Evolutionary conservation across 2,797 vertebrate genomes (phyloP).

Genomic region (Acanthurus tractus): DNA sequence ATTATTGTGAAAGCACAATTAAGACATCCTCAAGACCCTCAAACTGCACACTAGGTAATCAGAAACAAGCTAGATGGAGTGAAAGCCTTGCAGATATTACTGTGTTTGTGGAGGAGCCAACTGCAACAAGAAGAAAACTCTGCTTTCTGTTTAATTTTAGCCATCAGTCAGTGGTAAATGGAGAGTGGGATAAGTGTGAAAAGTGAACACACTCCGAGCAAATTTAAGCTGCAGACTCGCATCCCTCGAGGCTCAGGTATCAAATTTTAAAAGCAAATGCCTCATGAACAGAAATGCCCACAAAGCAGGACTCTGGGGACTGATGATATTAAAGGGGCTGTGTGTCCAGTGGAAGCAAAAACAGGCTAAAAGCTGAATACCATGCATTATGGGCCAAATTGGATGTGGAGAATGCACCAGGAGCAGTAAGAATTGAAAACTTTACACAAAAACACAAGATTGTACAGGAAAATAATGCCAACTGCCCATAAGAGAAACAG

Average conservation of each 20-base stretch:
- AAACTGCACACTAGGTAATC: constrained; percentile 34
- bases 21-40: background rate
- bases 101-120: background rate
- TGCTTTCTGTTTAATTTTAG: constrained; percentile 44
- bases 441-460: background rate
- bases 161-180: constrained; percentile 46
- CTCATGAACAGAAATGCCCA: constrained; percentile 23
- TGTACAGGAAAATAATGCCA: background rate
- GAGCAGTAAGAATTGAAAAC: background rate
- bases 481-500: no score
- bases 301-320: constrained; percentile 19
- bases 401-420: background rate
- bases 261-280: constrained; percentile 49
- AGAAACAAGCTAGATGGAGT: constrained; percentile 11
- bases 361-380: constrained; percentile 7
- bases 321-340: constrained; percentile 40
- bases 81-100: constrained; percentile 12
- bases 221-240: constrained; percentile 45
- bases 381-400: constrained; percentile 8
- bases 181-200: constrained; percentile 37
- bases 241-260: constrained; percentile 49
- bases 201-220: constrained; percentile 28
- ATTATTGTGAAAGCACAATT: constrained; percentile 21
- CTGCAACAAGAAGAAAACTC: constrained; percentile 16
- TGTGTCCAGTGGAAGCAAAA: constrained; percentile 26